phyloP scores from a whole-genome alignment of 2,888 invertebrate species.

The Meiosimyza decipiens region DNA sequence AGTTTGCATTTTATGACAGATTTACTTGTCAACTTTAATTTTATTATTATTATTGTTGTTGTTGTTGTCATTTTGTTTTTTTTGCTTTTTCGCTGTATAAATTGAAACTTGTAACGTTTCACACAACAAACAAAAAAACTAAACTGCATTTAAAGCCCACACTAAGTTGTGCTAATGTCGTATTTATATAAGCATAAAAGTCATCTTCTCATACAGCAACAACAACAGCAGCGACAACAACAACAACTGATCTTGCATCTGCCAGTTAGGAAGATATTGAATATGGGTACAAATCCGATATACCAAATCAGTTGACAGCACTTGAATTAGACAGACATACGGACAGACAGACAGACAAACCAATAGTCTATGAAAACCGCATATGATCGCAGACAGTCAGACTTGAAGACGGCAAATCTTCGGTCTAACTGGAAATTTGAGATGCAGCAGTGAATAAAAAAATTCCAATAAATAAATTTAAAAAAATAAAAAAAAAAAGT shows the following conservation, averaged over 20 bases:
- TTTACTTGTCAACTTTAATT: too few species aligned
- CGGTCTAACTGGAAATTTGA: neutral
- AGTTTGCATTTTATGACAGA: too few species aligned
- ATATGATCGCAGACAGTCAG: neutral
- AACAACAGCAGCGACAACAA: neutral
- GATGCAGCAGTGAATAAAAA: neutral
- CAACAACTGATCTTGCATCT: constrained; percentile 20
- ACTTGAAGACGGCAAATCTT: constrained; percentile 4
- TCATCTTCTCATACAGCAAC: constrained; percentile 7
- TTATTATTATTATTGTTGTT: too few species aligned
- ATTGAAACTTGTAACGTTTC: constrained; percentile 1
- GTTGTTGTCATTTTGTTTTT: too few species aligned
- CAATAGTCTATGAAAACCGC: neutral
- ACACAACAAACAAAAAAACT: neutral
- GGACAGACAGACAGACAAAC: constrained; percentile 6
- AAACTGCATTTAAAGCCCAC: constrained; percentile 30
- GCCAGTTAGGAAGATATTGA: constrained; percentile 4
- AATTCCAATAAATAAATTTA: neutral
- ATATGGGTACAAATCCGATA: neutral
- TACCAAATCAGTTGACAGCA: constrained; percentile 30
- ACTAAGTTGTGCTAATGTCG: constrained; percentile 29
- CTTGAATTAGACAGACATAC: constrained; percentile 19
- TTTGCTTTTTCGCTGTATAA: neutral
- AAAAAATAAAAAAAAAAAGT: too few species aligned
- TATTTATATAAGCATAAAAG: constrained; percentile 33